Conservation (phyloP, 2,888 invertebrate genomes). For the Eristalis arbustorum region DNA sequence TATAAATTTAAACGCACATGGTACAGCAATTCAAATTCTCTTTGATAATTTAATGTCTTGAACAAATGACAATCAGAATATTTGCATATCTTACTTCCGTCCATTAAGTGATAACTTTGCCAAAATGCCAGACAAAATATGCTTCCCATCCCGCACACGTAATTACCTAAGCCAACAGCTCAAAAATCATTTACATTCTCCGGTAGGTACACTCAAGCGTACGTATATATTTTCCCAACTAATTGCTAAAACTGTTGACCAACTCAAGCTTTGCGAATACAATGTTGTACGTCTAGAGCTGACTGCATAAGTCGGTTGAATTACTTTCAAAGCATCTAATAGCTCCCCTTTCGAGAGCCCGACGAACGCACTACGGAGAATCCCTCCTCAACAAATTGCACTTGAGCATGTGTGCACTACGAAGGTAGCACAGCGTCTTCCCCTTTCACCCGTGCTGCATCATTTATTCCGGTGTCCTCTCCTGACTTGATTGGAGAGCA, state of each 20-base stretch:
- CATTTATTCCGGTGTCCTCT: not conserved
- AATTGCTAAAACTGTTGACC: not conserved
- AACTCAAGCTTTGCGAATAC: not conserved
- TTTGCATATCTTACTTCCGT: no score
- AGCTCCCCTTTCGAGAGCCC: not conserved
- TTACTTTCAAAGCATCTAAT: not conserved
- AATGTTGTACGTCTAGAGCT: not conserved
- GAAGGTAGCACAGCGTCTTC: not conserved
- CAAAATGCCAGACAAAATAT: not conserved
- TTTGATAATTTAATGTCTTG: no score
- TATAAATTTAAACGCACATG: no score
- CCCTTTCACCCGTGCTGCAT: not conserved
- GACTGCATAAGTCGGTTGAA: not conserved
- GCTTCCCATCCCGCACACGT: not conserved
- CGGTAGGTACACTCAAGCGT: not conserved
- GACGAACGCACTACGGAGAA: not conserved
- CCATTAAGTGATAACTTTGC: no score
- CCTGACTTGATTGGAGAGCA: slow-evolving; percentile 31
- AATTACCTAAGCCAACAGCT: not conserved
- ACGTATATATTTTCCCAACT: not conserved
- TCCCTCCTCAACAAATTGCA: not conserved
- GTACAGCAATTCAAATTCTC: no score
- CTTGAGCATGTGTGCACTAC: not conserved
- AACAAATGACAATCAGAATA: not conserved
- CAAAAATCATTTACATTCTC: not conserved